Evolutionary conservation across 1,140 invertebrate species (phyloP).

Genomic region (Drosophila azteca): DNA sequence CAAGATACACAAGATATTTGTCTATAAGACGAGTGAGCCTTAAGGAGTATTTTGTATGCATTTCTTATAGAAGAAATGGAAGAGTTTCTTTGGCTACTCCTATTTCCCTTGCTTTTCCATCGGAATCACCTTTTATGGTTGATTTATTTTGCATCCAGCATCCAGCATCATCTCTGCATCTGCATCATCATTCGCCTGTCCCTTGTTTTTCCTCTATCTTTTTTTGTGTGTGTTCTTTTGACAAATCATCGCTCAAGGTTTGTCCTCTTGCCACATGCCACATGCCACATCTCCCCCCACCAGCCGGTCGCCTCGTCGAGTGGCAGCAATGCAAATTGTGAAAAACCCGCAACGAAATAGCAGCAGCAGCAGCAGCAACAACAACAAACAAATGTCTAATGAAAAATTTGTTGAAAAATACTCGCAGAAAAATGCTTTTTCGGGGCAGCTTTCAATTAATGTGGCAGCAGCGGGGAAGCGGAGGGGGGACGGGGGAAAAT

Average conservation of each 20-base stretch:
- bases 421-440: slow-evolving; percentile 17
- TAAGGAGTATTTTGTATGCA: too few relatives aligned
- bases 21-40: too few relatives aligned
- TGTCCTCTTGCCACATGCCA: slow-evolving; percentile 1
- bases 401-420: slow-evolving; percentile 49
- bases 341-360: slow-evolving; percentile 45
- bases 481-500: slow-evolving; percentile 42
- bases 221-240: slow-evolving; percentile 1
- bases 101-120: background rate
- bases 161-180: slow-evolving; percentile 1
- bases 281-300: too few relatives aligned
- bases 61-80: too few relatives aligned
- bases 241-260: slow-evolving; percentile 47
- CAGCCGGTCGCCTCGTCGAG: background rate
- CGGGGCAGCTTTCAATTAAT: slow-evolving; percentile 55
- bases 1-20: too few relatives aligned
- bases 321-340: slow-evolving; percentile 37
- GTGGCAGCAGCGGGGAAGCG: slow-evolving; percentile 41
- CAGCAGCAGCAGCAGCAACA: slow-evolving; percentile 31
- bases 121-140: slow-evolving; percentile 18
- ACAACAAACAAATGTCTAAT: slow-evolving; percentile 69
- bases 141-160: slow-evolving; percentile 52
- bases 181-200: slow-evolving; percentile 12
- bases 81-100: too few relatives aligned
- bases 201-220: slow-evolving; percentile 30